Conservation (phyloP, 2,797 vertebrate genomes). For the Enteromius thamalakanensis region DNA sequence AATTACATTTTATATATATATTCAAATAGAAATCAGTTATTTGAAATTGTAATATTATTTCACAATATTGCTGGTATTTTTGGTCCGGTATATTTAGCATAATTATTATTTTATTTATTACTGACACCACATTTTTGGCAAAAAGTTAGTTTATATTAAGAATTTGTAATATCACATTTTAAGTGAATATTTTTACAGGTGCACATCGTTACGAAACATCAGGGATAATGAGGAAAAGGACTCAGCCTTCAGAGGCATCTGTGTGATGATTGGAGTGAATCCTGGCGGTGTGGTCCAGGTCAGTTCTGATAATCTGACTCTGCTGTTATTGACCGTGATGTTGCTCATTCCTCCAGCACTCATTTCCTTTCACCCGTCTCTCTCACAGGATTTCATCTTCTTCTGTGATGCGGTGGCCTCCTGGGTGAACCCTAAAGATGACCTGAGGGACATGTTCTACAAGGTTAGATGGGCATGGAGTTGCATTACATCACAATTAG, state of each 20-base stretch:
- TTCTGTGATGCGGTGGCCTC: constrained; percentile 95
- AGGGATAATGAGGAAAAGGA: constrained; percentile 95
- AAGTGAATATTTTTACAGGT: constrained; percentile 68
- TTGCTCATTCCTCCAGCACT: not conserved
- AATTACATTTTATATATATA: not conserved
- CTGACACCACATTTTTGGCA: not conserved
- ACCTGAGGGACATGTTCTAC: constrained; percentile 94
- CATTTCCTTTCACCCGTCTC: not conserved
- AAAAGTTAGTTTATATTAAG: too few relatives aligned
- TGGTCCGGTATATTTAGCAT: too few relatives aligned
- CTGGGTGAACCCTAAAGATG: constrained; percentile 93
- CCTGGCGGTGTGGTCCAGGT: constrained; percentile 93
- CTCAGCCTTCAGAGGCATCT: constrained; percentile 93
- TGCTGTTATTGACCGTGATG: not conserved
- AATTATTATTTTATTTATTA: not conserved
- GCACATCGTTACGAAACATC: constrained; percentile 85
- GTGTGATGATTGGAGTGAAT: constrained; percentile 95
- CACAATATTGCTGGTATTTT: not conserved
- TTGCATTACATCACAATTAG: not conserved
- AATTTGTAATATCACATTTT: not conserved
- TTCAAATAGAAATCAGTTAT: not conserved
- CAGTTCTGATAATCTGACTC: not conserved
- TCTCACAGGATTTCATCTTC: constrained; percentile 90
- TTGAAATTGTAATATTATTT: not conserved
- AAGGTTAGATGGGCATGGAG: constrained; percentile 76